Conservation (phyloP, 2,113 vertebrate species). For the Psittacus erithacus region DNA sequence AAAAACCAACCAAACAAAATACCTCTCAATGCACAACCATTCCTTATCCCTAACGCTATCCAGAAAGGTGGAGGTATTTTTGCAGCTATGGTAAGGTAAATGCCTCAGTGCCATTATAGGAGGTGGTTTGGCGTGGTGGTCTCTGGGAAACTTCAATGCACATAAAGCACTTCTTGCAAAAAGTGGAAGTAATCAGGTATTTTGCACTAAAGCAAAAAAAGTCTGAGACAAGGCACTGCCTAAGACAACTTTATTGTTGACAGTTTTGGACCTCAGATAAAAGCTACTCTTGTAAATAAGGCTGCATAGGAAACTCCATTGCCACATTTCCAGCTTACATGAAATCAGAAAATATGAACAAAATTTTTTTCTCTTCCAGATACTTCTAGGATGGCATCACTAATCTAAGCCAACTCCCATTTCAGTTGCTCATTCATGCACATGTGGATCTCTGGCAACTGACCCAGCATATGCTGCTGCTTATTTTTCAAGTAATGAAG, state of each 20-base stretch:
- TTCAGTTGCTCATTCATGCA: neutral
- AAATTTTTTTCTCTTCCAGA: neutral
- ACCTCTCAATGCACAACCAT: neutral
- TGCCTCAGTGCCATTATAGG: neutral
- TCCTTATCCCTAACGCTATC: too few relatives aligned
- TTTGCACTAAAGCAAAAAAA: neutral
- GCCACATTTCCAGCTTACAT: neutral
- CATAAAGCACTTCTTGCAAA: neutral
- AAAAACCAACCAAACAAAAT: neutral
- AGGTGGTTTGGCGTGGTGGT: neutral
- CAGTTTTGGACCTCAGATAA: neutral
- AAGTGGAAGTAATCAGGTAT: neutral
- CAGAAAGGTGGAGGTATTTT: neutral
- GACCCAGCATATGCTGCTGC: neutral
- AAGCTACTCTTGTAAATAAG: neutral
- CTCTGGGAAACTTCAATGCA: neutral
- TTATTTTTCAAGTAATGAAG: neutral
- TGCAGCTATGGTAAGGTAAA: neutral
- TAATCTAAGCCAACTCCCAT: neutral
- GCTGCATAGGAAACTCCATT: neutral
- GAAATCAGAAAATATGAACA: neutral
- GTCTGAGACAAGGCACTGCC: neutral
- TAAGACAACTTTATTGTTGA: neutral
- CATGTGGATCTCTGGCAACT: neutral
- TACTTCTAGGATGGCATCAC: neutral